Conservation (phyloP, 2,797 vertebrate species). For the Trachurus trachurus region DNA sequence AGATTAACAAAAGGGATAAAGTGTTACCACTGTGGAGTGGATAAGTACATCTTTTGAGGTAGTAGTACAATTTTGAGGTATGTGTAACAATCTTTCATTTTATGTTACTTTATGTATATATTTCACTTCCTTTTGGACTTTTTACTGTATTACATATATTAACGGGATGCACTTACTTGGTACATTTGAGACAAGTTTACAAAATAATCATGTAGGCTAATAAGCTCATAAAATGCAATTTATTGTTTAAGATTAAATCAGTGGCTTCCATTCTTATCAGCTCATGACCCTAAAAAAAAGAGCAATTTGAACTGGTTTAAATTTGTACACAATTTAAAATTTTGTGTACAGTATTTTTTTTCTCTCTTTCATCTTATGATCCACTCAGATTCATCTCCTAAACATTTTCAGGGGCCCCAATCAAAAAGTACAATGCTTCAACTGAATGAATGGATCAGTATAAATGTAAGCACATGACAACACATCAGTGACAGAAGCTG, state of each 20-base stretch:
- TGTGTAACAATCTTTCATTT: not conserved
- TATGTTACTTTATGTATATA: not conserved
- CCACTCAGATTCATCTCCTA: not conserved
- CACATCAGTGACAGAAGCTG: not conserved
- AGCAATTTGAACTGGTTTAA: too few relatives aligned
- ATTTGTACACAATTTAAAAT: not conserved
- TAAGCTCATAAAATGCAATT: not conserved
- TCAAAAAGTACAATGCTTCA: not conserved
- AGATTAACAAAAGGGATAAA: constrained; percentile 5
- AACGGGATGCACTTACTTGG: too few relatives aligned
- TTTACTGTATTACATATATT: not conserved
- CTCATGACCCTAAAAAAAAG: not conserved
- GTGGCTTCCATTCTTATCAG: not conserved
- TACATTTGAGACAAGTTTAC: constrained; percentile 4
- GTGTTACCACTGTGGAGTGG: not conserved
- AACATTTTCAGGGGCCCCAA: not conserved
- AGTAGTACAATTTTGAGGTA: not conserved
- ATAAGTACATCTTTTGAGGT: too few relatives aligned
- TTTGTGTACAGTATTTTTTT: not conserved
- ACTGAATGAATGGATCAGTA: too few relatives aligned
- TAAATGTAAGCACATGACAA: not conserved
- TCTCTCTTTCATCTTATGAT: not conserved
- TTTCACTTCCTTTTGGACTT: not conserved
- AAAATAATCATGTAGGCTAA: not conserved
- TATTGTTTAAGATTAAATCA: not conserved